Evolutionary conservation across 2,888 invertebrate genomes (phyloP).

Genomic region (Scotopteryx bipunctaria): DNA sequence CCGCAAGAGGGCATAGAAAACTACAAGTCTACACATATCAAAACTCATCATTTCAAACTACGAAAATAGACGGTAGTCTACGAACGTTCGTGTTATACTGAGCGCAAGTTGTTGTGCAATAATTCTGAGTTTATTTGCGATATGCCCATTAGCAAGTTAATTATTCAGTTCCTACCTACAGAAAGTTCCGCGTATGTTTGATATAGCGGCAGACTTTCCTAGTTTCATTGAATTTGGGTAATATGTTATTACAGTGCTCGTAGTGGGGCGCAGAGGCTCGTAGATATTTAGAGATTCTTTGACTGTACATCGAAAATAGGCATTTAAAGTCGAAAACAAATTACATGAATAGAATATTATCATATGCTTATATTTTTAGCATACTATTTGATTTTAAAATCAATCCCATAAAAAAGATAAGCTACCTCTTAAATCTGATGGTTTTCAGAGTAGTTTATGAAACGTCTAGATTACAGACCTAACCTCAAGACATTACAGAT

Average conservation of each 20-base stretch:
- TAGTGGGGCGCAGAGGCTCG: neutral
- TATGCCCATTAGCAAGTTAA: slow-evolving; percentile 75
- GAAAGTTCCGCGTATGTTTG: slow-evolving; percentile 45
- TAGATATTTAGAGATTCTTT: too few relatives aligned
- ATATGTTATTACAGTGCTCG: slow-evolving; percentile 20
- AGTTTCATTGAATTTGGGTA: slow-evolving; percentile 17
- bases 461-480: slow-evolving; percentile 23
- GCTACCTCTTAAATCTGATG: too few relatives aligned
- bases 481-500: slow-evolving; percentile 21
- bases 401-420: too few relatives aligned
- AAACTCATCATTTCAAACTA: slow-evolving; percentile 3
- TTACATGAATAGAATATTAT: too few relatives aligned
- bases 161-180: slow-evolving; percentile 64
- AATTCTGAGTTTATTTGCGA: slow-evolving; percentile 77
- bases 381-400: too few relatives aligned
- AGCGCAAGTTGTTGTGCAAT: slow-evolving; percentile 65
- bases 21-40: neutral
- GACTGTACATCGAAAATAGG: too few relatives aligned
- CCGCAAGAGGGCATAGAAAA: neutral
- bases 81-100: slow-evolving; percentile 40
- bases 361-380: too few relatives aligned
- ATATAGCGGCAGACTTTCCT: slow-evolving; percentile 17
- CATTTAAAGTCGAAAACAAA: too few relatives aligned
- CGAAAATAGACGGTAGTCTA: slow-evolving; percentile 16
- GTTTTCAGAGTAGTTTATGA: too few relatives aligned